Evolutionary conservation across 2,888 invertebrate species (phyloP).

Genomic region (Mellilla xanthometata): DNA sequence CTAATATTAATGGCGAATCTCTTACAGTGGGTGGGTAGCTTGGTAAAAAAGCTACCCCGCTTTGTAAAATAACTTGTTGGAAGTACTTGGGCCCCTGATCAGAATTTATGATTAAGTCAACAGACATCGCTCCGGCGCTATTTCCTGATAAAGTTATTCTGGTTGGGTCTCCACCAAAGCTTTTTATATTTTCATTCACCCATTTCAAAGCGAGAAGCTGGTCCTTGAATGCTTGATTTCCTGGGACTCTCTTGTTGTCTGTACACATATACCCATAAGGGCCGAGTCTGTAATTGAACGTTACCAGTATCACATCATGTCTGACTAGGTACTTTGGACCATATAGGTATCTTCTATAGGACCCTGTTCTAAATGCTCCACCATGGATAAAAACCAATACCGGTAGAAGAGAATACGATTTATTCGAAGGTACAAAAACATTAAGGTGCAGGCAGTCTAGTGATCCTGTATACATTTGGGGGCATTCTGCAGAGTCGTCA

Average conservation of each 20-base stretch:
- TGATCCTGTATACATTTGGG: constrained; percentile 37
- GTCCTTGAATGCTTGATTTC: constrained; percentile 58
- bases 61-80: constrained; percentile 43
- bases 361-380: no score
- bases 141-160: constrained; percentile 51
- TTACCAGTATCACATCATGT: constrained; percentile 46
- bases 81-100: constrained; percentile 35
- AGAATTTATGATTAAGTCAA: constrained; percentile 41
- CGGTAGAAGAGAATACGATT: constrained; percentile 39
- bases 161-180: constrained; percentile 51
- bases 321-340: constrained; percentile 45
- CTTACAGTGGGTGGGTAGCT: constrained; percentile 27
- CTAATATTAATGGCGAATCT: constrained; percentile 36
- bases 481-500: constrained; percentile 40
- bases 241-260: constrained; percentile 50
- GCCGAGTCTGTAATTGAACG: constrained; percentile 50
- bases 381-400: constrained; percentile 57
- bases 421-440: constrained; percentile 71
- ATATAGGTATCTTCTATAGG: no score
- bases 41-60: constrained; percentile 40
- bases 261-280: constrained; percentile 61
- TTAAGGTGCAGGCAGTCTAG: constrained; percentile 42
- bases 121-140: constrained; percentile 51
- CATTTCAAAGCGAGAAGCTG: constrained; percentile 51
- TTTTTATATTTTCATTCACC: constrained; percentile 51